Evolutionary conservation across 2,888 invertebrate genomes (phyloP), one percentile per base, ranked within the genome.

Genomic region (Erebia epiphron): DNA sequence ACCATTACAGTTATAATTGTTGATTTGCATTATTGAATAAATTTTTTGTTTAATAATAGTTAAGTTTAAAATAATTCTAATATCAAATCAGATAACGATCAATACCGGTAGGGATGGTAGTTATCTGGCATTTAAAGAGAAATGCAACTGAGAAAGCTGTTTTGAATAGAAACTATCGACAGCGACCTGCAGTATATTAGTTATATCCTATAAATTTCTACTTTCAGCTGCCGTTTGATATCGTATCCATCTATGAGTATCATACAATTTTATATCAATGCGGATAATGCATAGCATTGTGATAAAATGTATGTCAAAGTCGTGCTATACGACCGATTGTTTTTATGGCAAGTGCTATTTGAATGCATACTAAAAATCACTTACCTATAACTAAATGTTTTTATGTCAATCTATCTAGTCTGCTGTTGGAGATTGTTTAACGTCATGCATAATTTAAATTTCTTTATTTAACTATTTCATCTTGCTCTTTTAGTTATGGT

Each of bases 161-260:
- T 88, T 87, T 87, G 86, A 90, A 89, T 90, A 86, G 86, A 89
- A 87, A 89, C 85, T 85, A 83, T 86, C 83, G 85, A 84, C 85
- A 83, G 85, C 84, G 85, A 83, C 84, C 81, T 80, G 82, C 79
- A 83, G 82, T 85, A 85, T 87, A 87, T 86, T 82, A 81, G 77
- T 80, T 82, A 80, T 81, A 83, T 82, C 82, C 79, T 81, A 86
- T 84, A 82, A 85, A 85, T 87, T 84, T 85, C 83, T 82, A 83
- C 85, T 85, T 85, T 83, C 84, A 84, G 84, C 75, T 80, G 77
- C 72, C 61, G 68, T 68, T 71, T 46, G 49, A 69, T 69, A 69
- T 71, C 60, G 58, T 68, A 64, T 68, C 62, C 68, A 71, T 73
- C 57, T 62, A 71, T 43, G 64, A 14, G 66, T 52, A 58, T 67